A percentile compares a stretch with the other conserved stretches of the same genome.
Evolutionary conservation across 1,140 invertebrate genomes (phyloP).

Genomic region (Dreissena polymorpha): DNA sequence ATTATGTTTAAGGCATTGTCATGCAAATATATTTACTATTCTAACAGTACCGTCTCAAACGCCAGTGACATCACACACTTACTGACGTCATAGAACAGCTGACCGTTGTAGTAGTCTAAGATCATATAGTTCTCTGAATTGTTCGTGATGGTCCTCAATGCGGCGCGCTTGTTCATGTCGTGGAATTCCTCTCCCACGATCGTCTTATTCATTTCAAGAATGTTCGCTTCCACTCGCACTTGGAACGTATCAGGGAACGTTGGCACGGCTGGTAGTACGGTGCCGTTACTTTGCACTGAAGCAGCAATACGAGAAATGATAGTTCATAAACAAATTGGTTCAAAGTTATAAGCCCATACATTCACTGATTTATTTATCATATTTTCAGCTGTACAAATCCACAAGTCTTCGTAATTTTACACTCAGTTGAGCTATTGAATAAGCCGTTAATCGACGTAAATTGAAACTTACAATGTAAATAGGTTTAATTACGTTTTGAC

Average conservation of each 20-base stretch:
- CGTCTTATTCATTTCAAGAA: slow-evolving; percentile 45
- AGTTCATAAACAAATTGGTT: no score
- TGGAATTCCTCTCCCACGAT: slow-evolving; percentile 54
- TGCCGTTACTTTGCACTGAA: not conserved
- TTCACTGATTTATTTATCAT: no score
- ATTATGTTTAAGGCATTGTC: no score
- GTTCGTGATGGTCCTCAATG: slow-evolving; percentile 26
- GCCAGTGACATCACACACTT: slow-evolving; percentile 10
- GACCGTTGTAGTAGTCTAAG: slow-evolving; percentile 61
- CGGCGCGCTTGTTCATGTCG: slow-evolving; percentile 55
- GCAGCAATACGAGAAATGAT: not conserved
- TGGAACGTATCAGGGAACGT: slow-evolving; percentile 49
- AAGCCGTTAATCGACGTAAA: no score
- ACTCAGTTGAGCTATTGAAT: not conserved
- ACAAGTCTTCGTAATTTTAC: not conserved
- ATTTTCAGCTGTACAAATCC: no score
- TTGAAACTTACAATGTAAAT: no score
- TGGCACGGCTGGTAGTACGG: slow-evolving; percentile 51
- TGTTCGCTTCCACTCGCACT: slow-evolving; percentile 58
- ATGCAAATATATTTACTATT: no score
- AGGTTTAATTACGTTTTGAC: no score
- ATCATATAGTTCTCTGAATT: slow-evolving; percentile 27
- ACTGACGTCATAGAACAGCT: slow-evolving; percentile 58
- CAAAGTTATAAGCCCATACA: no score
- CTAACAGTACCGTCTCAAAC: no score